phyloP scores from a whole-genome alignment of 23 tunicate genomes.

The Ciona savignyi region DNA sequence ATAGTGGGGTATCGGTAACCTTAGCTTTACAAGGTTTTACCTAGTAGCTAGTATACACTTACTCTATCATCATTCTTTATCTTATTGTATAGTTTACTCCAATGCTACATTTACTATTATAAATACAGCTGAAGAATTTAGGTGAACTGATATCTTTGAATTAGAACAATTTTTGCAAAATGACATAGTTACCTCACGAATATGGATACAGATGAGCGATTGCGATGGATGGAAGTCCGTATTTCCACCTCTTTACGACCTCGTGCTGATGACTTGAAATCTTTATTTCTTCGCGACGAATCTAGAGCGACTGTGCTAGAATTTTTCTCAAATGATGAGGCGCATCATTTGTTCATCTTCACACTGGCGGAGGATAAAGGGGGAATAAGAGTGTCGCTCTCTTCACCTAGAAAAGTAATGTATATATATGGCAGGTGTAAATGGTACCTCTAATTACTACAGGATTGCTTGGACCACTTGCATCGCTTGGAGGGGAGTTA shows the following conservation, averaged over 20 bases:
- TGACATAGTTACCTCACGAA: neutral
- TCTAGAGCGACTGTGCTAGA: conserved; percentile 73
- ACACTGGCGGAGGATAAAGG: conserved; percentile 33
- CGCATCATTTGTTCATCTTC: conserved; percentile 47
- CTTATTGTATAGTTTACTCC: too few species aligned
- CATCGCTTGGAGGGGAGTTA: too few species aligned
- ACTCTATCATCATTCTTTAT: neutral
- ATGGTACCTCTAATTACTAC: too few species aligned
- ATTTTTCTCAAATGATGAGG: conserved; percentile 87
- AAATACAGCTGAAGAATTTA: too few species aligned
- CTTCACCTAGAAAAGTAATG: conserved; percentile 59
- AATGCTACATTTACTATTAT: too few species aligned
- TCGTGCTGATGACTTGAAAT: conserved; percentile 65
- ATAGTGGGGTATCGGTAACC: too few species aligned
- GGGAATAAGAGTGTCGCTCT: conserved; percentile 29
- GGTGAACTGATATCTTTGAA: too few species aligned
- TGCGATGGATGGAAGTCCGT: conserved; percentile 79
- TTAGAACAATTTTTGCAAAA: neutral
- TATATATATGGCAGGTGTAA: too few species aligned
- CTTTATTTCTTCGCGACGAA: conserved; percentile 60
- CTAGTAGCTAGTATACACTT: too few species aligned
- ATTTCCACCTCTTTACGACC: conserved; percentile 68
- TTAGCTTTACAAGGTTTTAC: too few species aligned
- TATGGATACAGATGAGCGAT: conserved; percentile 78
- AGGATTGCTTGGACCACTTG: too few species aligned